Evolutionary conservation across 2,113 vertebrate species (phyloP).

Genomic region (Phoxinus phoxinus): DNA sequence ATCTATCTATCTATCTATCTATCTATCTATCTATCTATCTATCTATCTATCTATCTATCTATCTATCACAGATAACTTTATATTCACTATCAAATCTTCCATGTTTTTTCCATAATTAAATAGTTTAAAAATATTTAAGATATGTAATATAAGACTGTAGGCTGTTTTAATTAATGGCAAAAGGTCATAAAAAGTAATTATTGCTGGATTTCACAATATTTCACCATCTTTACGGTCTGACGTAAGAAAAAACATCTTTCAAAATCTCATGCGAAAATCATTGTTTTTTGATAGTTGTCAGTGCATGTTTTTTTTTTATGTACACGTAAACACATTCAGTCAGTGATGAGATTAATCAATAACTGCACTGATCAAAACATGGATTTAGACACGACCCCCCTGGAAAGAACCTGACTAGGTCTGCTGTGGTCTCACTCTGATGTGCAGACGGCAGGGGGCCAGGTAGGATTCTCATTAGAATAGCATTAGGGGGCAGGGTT

Average conservation of each 20-base stretch:
- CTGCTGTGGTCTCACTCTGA: not conserved
- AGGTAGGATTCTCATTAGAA: slow-evolving; percentile 36
- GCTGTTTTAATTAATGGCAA: not conserved
- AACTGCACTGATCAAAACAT: not conserved
- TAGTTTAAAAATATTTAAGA: not conserved
- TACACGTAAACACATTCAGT: not conserved
- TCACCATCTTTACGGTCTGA: not conserved
- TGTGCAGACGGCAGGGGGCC: slow-evolving; percentile 20
- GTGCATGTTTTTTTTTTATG: too few species aligned
- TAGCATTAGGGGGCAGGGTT: not conserved
- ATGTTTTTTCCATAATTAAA: not conserved
- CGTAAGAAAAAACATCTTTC: not conserved
- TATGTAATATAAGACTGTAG: not conserved
- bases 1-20: too few species aligned
- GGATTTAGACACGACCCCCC: not conserved
- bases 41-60: too few species aligned
- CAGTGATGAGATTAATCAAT: slow-evolving; percentile 3
- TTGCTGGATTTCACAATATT: not conserved
- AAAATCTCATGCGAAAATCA: not conserved
- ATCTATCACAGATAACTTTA: not conserved
- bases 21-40: too few species aligned
- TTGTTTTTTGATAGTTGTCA: too few species aligned
- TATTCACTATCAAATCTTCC: not conserved
- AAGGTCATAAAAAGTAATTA: not conserved
- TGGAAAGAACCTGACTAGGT: not conserved